Base-by-base conservation (phyloP, 2,888 invertebrate species). In the Drosophila nr. fundita region DNA sequence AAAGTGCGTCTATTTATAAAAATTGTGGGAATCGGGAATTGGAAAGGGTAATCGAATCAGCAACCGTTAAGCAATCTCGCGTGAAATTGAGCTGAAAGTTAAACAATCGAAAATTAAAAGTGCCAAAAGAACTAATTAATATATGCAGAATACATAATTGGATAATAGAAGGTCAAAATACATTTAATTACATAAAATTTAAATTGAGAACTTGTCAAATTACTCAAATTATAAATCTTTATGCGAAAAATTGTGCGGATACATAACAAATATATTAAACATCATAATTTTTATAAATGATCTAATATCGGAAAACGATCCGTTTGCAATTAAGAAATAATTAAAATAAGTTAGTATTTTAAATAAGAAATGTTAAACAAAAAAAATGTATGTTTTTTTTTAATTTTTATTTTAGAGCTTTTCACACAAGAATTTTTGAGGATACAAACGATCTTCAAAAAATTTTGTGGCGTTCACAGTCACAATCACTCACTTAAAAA, bases 11-110 rank as follows among this genome's bases (percentile, higher is more conserved):
- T 70, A 50, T 79, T 57, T 68, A 58, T 45, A 52, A 53, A 53
- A 10, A 29, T 59, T 77, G 52, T 64, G 71, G 45, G 67, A 59
- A 80, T 73, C 61, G 71, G 45, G 67, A 59, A 80, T 73, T 45
- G 61, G 30, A 55, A 62, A 68, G 71, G 76, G 58, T 32, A 70
- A 76, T 32, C 58, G 48, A 67, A 38, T 53, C 52, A 30, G 36
- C 29, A 30, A 53, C 59, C 45, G 74, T 74, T 74, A 48, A 34
- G 13, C 38, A 42, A 62, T 67, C 36, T n/a, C 13, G 21, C 45
- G 32, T 32, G 30, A 58, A 50, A 50, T 61, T 48, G 54, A 76
- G 53, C 54, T 18, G 79, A 40, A 48, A 52, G 48, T 27, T 45
- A 40, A 48, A 65, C 58, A 60, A 60, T 69, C 48, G 24, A 11